These are phyloP conservation scores for Sitta carolinensis DNA, from an alignment of 2,797 vertebrate genomes.

Conservation along the genomic window DNA sequence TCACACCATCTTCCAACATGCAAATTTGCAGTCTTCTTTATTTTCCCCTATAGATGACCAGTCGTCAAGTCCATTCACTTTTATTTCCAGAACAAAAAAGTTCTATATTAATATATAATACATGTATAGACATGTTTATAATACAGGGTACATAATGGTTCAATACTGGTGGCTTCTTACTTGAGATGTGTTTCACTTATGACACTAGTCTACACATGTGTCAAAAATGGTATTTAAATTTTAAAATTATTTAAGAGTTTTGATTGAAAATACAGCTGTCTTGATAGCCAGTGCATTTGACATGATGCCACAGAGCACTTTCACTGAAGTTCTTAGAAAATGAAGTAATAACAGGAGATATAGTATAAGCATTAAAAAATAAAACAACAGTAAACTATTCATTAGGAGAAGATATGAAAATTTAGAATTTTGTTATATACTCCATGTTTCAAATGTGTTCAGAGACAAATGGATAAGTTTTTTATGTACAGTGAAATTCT, in stretches of 20 bases:
- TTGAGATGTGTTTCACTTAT: background rate
- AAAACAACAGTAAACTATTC: background rate
- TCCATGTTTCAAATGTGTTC: fast-evolving
- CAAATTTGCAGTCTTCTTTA: background rate
- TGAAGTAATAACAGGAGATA: background rate
- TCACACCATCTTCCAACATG: background rate
- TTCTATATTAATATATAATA: background rate
- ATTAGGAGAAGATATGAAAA: background rate
- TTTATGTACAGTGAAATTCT: background rate
- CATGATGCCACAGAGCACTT: background rate
- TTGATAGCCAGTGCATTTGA: background rate
- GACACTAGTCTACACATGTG: background rate
- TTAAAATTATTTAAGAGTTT: background rate
- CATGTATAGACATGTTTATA: background rate
- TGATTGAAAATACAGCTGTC: background rate
- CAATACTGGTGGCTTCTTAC: fast-evolving
- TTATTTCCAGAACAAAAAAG: background rate
- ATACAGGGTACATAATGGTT: background rate
- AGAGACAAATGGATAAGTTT: background rate
- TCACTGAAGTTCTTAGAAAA: background rate
- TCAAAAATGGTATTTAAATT: background rate
- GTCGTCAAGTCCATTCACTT: background rate
- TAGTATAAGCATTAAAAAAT: background rate
- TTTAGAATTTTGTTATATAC: background rate
- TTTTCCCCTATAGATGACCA: background rate